Percentiles rank a stretch among this genome's conserved stretches.
phyloP scores from a whole-genome alignment of 2,888 invertebrate species.

The Dendrolimus pini region DNA sequence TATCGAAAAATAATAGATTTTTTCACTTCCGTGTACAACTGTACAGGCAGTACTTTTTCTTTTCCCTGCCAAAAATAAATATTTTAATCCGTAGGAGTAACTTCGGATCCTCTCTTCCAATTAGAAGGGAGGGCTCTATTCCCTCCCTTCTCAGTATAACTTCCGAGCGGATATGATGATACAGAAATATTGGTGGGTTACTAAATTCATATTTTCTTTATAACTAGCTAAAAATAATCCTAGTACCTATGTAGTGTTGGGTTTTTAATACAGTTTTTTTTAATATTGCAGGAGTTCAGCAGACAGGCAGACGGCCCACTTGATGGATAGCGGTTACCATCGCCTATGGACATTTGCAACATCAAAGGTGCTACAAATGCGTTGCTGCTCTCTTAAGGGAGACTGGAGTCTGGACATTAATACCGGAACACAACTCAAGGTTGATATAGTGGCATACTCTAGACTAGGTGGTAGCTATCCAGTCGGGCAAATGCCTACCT shows the following conservation, averaged over 20 bases:
- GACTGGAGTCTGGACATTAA: too few relatives aligned
- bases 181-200: background rate
- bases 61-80: conserved; percentile 62
- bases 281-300: conserved; percentile 1
- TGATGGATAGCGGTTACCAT: too few relatives aligned
- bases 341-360: too few relatives aligned
- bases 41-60: conserved; percentile 50
- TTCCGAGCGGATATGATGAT: background rate
- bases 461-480: too few relatives aligned
- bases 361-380: too few relatives aligned
- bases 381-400: background rate
- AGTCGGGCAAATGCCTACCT: too few relatives aligned
- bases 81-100: conserved; percentile 59
- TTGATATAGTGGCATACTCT: too few relatives aligned
- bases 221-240: conserved; percentile 7
- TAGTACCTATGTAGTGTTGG: too few relatives aligned
- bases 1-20: too few relatives aligned
- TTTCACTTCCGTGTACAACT: conserved; percentile 10
- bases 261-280: background rate
- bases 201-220: background rate
- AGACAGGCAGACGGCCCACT: too few relatives aligned
- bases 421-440: too few relatives aligned
- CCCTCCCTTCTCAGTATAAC: conserved; percentile 1
- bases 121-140: conserved; percentile 29
- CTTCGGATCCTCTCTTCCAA: conserved; percentile 42